Conservation (phyloP, 2,113 vertebrate species). For the Petroica traversi region DNA sequence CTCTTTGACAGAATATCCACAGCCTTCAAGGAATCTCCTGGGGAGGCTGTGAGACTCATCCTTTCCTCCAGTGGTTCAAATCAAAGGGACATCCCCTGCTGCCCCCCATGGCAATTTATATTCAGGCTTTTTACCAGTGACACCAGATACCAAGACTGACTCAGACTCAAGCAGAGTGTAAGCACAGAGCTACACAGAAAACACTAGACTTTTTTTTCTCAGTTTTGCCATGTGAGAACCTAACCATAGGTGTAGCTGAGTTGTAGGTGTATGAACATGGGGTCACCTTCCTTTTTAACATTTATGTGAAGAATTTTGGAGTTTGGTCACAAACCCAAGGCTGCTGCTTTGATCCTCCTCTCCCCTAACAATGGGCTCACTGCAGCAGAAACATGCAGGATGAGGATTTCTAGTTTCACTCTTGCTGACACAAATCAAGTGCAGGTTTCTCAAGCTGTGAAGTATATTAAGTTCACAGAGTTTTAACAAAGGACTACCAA, state of each 20-base stretch:
- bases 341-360: constrained; percentile 55
- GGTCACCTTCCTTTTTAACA: background rate
- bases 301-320: background rate
- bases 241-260: background rate
- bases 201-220: background rate
- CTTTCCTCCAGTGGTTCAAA: background rate
- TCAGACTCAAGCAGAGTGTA: background rate
- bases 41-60: background rate
- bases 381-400: background rate
- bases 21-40: background rate
- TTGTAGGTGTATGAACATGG: background rate
- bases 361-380: constrained; percentile 30
- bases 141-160: background rate
- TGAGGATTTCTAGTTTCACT: constrained; percentile 62
- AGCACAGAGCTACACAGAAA: background rate
- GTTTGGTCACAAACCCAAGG: background rate
- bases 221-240: background rate
- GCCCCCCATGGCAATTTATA: background rate
- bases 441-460: constrained; percentile 74
- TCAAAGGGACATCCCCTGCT: background rate
- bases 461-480: constrained; percentile 76
- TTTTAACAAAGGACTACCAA: constrained; percentile 74
- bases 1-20: background rate
- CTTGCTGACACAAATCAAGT: constrained; percentile 70
- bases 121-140: background rate